Evolutionary conservation across 1,140 invertebrate genomes (phyloP).

Genomic region (Drosophila lacertosa): DNA sequence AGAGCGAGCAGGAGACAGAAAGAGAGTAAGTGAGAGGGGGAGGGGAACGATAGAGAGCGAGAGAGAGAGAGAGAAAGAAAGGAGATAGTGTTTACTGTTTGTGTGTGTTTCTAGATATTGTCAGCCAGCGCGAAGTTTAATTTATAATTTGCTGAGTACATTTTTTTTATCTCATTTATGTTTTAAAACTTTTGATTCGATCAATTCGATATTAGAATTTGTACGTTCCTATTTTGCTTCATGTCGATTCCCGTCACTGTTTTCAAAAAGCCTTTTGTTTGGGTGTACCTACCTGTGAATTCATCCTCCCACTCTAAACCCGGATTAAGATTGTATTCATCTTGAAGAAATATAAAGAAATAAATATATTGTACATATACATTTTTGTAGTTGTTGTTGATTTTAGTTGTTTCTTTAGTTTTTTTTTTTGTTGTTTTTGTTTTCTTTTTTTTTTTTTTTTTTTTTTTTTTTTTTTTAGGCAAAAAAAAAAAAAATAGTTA

Average conservation of each 20-base stretch:
- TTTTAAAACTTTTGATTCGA: too few relatives aligned
- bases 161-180: conserved; percentile 8
- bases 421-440: conserved; percentile 33
- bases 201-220: conserved; percentile 65
- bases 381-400: conserved; percentile 57
- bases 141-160: neutral
- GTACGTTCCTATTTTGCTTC: conserved; percentile 84
- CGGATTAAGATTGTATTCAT: conserved; percentile 99
- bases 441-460: conserved; percentile 21
- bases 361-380: conserved; percentile 86
- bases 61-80: neutral
- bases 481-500: conserved; percentile 23
- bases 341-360: conserved; percentile 90
- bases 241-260: conserved; percentile 83
- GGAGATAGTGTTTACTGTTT: conserved; percentile 5
- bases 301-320: conserved; percentile 99
- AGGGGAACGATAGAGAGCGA: neutral
- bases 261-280: conserved; percentile 39
- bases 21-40: too few relatives aligned
- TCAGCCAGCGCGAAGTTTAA: conserved; percentile 43
- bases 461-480: conserved; percentile 25
- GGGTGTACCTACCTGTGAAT: conserved; percentile 97
- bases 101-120: conserved; percentile 31
- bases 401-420: conserved; percentile 34
- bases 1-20: neutral